Conservation (phyloP, 2,888 invertebrate genomes). For the Acholoe squamosa region DNA sequence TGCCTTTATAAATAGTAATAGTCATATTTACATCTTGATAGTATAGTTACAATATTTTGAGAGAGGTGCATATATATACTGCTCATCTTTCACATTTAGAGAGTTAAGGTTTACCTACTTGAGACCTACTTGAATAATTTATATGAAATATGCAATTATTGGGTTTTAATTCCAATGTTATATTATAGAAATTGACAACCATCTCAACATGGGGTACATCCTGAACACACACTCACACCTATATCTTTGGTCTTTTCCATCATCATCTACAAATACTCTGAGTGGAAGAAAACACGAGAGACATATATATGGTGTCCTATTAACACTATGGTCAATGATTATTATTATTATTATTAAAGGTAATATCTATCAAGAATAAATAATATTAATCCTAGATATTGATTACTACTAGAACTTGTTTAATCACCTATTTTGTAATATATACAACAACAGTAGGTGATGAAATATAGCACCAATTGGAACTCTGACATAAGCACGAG, state of each 20-base stretch:
- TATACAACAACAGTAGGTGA: constrained; percentile 7
- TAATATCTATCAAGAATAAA: constrained; percentile 32
- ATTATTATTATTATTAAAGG: not conserved
- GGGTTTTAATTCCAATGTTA: not conserved
- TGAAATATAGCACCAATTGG: constrained; percentile 34
- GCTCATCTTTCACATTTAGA: not conserved
- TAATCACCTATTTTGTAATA: constrained; percentile 3
- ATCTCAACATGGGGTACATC: not conserved
- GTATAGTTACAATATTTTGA: not conserved
- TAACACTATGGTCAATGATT: not conserved
- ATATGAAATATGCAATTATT: not conserved
- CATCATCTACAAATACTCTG: not conserved
- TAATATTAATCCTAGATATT: not conserved
- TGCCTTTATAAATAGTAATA: constrained; percentile 55
- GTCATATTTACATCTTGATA: constrained; percentile 32
- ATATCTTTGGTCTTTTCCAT: constrained; percentile 40
- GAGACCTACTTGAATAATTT: constrained; percentile 35
- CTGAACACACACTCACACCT: not conserved
- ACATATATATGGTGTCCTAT: not conserved
- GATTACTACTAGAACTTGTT: not conserved
- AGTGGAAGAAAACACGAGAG: not conserved
- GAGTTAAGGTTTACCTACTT: not conserved
- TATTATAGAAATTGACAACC: not conserved
- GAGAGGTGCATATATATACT: not conserved
- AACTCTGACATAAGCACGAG: constrained; percentile 10